These are phyloP conservation scores for Ochlodes sylvanus DNA, from an alignment of 2,888 invertebrate species.

Conservation along the genomic window DNA sequence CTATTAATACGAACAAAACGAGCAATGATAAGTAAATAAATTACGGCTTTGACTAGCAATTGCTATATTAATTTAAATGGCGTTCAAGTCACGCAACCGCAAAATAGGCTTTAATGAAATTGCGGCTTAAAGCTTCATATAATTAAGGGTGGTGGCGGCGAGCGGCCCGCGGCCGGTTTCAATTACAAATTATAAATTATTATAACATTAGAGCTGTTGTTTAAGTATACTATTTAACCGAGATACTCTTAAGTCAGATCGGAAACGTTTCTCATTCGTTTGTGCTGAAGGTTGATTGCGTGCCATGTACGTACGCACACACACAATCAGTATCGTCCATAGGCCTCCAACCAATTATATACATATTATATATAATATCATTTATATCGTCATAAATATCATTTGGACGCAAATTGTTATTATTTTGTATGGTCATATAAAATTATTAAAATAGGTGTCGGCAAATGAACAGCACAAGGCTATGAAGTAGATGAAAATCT, in stretches of 20 bases:
- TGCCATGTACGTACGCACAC: too few species aligned
- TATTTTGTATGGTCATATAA: too few species aligned
- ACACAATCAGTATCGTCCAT: too few species aligned
- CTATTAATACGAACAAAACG: not conserved
- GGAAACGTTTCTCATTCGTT: too few species aligned
- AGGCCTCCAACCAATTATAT: too few species aligned
- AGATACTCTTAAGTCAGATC: not conserved
- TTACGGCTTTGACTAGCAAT: slow-evolving; percentile 23
- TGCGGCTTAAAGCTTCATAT: slow-evolving; percentile 50
- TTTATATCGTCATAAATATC: too few species aligned
- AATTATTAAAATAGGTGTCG: too few species aligned
- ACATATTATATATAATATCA: too few species aligned
- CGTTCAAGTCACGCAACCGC: slow-evolving; percentile 51
- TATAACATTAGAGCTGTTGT: slow-evolving; percentile 44
- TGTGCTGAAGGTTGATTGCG: too few species aligned
- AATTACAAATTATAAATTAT: slow-evolving; percentile 55
- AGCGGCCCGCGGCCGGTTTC: slow-evolving; percentile 42
- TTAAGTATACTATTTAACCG: slow-evolving; percentile 25
- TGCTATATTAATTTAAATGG: slow-evolving; percentile 45
- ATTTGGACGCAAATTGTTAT: too few species aligned
- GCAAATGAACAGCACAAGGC: too few species aligned
- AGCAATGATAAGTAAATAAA: not conserved
- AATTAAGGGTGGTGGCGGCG: slow-evolving; percentile 48
- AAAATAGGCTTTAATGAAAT: slow-evolving; percentile 50
- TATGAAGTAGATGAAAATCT: too few species aligned